A percentile compares a stretch with the other conserved stretches of the same genome.
Evolutionary conservation across 2,888 invertebrate genomes (phyloP).

Genomic region (Nephrotoma flavescens): DNA sequence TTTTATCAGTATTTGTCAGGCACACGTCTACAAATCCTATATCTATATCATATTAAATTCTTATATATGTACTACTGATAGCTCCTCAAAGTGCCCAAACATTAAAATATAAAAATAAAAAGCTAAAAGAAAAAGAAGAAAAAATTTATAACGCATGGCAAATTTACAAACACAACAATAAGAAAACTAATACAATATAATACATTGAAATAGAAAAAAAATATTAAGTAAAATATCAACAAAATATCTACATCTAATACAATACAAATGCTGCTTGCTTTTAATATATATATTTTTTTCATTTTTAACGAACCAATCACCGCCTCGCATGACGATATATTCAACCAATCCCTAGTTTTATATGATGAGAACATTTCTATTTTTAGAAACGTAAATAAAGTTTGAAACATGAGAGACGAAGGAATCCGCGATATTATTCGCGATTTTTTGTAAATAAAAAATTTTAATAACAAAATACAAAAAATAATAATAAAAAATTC

Average conservation of each 20-base stretch:
- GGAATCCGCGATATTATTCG: background rate
- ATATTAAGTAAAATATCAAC: background rate
- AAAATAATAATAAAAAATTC: background rate
- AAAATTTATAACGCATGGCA: background rate
- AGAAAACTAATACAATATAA: background rate
- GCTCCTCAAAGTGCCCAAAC: background rate
- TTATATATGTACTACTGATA: background rate
- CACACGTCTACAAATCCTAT: background rate
- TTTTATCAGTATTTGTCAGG: background rate
- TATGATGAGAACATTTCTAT: constrained; percentile 8
- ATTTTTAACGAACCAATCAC: background rate
- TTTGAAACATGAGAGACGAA: background rate
- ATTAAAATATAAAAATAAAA: background rate
- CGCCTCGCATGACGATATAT: background rate
- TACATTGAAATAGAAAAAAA: background rate
- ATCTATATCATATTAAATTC: background rate
- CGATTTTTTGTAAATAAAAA: background rate
- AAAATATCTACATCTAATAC: background rate
- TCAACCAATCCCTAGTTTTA: background rate
- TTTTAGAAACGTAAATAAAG: constrained; percentile 8
- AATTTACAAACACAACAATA: background rate
- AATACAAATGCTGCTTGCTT: background rate
- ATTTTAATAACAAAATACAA: background rate
- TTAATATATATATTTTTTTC: background rate
- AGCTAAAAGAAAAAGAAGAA: background rate